phyloP scores from a whole-genome alignment of 2,797 vertebrate genomes.

The Acrocephalus scirpaceus region DNA sequence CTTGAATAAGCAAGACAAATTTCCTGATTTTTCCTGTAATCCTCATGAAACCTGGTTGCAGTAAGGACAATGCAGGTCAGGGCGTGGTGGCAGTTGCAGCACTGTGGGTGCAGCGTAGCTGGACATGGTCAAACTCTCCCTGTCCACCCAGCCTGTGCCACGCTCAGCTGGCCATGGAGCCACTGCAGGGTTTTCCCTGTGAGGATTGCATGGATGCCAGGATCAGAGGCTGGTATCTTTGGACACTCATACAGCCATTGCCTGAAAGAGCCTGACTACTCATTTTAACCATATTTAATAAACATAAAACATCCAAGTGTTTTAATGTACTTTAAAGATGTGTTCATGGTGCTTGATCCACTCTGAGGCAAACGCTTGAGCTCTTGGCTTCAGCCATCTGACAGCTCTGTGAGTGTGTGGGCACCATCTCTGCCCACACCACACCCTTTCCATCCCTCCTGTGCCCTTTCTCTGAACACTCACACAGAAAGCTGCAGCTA shows the following conservation, averaged over 20 bases:
- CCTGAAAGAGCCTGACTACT: not conserved
- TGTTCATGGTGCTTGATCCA: not conserved
- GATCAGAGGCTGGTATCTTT: not conserved
- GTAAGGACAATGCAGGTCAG: not conserved
- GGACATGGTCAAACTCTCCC: not conserved
- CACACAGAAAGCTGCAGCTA: not conserved
- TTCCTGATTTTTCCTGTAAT: not conserved
- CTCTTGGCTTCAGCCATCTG: not conserved
- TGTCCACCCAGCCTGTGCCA: not conserved
- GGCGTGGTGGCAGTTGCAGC: not conserved
- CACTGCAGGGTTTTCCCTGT: not conserved
- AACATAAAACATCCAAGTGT: not conserved
- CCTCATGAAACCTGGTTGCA: not conserved
- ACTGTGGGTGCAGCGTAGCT: not conserved
- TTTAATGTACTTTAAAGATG: not conserved
- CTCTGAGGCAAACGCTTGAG: not conserved
- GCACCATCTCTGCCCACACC: not conserved
- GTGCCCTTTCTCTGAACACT: not conserved
- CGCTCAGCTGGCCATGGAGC: accelerated
- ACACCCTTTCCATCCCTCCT: not conserved
- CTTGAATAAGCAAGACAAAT: not conserved
- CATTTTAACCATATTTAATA: not conserved
- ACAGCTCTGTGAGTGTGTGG: not conserved
- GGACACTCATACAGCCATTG: not conserved
- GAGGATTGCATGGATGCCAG: accelerated